Percentiles rank a stretch among this genome's conserved stretches.
Conservation (phyloP, 2,888 invertebrate species). For the Alitta virens region DNA sequence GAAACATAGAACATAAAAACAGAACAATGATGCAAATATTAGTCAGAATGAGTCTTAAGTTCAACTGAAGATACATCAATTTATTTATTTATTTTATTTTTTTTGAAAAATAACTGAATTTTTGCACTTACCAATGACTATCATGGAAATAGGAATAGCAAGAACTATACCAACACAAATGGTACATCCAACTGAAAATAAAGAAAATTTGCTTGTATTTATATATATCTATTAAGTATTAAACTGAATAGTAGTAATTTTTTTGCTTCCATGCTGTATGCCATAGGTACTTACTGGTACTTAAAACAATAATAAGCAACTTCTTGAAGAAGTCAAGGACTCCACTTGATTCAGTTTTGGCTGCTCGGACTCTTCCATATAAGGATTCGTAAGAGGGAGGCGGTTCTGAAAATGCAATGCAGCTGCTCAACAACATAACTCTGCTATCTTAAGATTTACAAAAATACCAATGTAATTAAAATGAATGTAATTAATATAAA, state of each 20-base stretch:
- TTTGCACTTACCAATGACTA: constrained; percentile 64
- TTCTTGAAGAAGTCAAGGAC: constrained; percentile 66
- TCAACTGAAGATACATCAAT: too few species aligned
- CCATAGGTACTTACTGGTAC: constrained; percentile 63
- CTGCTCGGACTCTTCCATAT: constrained; percentile 67
- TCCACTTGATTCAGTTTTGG: constrained; percentile 64
- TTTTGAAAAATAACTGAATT: too few species aligned
- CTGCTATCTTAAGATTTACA: too few species aligned
- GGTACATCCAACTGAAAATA: constrained; percentile 66
- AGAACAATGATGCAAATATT: too few species aligned
- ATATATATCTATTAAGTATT: too few species aligned
- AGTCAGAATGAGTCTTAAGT: too few species aligned
- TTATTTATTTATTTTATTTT: too few species aligned
- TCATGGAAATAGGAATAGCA: constrained; percentile 69
- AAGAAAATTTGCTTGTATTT: not conserved
- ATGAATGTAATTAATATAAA: too few species aligned
- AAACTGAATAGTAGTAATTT: too few species aligned
- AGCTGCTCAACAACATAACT: too few species aligned
- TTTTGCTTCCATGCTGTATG: not conserved
- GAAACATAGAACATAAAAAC: not conserved
- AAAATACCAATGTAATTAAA: too few species aligned
- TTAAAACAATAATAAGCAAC: constrained; percentile 61
- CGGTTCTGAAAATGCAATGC: constrained; percentile 51
- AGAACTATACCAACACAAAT: constrained; percentile 66
- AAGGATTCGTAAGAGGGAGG: constrained; percentile 70